Percentiles rank a stretch among this genome's conserved stretches.
These are phyloP conservation scores for Megaleporinus macrocephalus DNA, from an alignment of 2,113 vertebrate species.

Conservation along the genomic window DNA sequence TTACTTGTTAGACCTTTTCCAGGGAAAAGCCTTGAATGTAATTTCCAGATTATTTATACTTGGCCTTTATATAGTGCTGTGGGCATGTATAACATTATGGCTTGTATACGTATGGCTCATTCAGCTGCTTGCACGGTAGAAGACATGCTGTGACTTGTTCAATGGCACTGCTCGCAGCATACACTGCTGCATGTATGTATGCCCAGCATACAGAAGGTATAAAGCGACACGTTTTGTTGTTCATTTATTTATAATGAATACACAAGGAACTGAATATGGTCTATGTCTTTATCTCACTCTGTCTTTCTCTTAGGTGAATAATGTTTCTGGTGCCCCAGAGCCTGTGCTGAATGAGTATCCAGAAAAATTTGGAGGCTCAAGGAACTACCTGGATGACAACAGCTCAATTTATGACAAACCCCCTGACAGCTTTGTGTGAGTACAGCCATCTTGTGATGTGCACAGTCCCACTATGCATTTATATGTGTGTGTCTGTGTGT, in stretches of 20 bases:
- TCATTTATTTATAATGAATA: not conserved
- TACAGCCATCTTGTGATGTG: conserved; percentile 10
- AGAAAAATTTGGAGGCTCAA: conserved; percentile 74
- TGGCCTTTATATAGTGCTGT: too few species aligned
- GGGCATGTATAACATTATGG: not conserved
- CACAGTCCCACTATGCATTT: too few species aligned
- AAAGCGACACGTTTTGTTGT: not conserved
- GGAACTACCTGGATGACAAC: conserved; percentile 71
- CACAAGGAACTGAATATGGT: not conserved
- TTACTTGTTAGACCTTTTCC: too few species aligned
- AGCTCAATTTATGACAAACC: conserved; percentile 74
- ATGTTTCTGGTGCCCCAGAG: conserved; percentile 70
- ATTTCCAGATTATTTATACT: too few species aligned
- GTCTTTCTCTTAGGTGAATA: conserved; percentile 80
- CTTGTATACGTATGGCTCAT: not conserved
- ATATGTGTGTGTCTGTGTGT: too few species aligned
- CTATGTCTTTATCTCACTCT: not conserved
- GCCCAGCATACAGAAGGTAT: too few species aligned
- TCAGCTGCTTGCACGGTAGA: not conserved
- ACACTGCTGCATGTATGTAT: not conserved
- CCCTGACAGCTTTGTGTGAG: conserved; percentile 68
- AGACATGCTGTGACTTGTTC: not conserved
- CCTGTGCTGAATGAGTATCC: conserved; percentile 71
- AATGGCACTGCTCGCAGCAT: not conserved
- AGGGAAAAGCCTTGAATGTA: too few species aligned